Conservation (phyloP, 2,113 vertebrate genomes). For the Lepisosteus oculatus region DNA sequence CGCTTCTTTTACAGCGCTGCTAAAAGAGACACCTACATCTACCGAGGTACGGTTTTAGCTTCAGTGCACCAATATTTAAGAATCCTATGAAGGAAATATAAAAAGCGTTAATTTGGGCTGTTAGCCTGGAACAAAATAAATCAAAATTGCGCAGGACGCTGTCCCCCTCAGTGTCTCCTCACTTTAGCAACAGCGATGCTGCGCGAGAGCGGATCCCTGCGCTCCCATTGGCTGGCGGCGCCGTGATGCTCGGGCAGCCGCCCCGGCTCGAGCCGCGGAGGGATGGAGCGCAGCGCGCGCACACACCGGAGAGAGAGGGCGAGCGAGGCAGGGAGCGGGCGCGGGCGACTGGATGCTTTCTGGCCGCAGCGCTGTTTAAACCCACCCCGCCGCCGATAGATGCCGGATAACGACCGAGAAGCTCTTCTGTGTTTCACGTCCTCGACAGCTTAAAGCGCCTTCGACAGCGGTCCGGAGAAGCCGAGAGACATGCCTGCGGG, state of each 20-base stretch:
- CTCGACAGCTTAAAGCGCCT: constrained; percentile 12
- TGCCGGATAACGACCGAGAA: constrained; percentile 36
- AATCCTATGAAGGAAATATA: no score
- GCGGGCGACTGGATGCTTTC: neutral
- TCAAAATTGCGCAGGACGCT: no score
- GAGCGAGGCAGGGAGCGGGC: neutral
- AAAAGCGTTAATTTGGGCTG: no score
- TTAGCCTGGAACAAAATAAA: no score
- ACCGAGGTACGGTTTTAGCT: no score
- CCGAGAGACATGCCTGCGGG: constrained; percentile 61
- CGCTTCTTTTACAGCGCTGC: no score
- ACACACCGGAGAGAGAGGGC: constrained; percentile 1
- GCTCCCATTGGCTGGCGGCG: constrained; percentile 52
- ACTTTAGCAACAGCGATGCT: constrained; percentile 43
- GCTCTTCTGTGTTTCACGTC: constrained; percentile 23
- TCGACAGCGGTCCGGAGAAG: constrained; percentile 4
- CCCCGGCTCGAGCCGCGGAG: constrained; percentile 33
- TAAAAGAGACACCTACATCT: no score
- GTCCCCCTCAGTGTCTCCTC: neutral
- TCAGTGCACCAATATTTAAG: no score
- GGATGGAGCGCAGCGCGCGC: constrained; percentile 28
- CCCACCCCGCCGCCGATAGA: neutral
- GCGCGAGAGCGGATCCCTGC: constrained; percentile 22
- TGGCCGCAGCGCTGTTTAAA: neutral
- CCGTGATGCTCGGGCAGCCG: constrained; percentile 50